These are phyloP conservation scores for Python bivittatus DNA, from an alignment of 2,113 vertebrate species.

Conservation along the genomic window DNA sequence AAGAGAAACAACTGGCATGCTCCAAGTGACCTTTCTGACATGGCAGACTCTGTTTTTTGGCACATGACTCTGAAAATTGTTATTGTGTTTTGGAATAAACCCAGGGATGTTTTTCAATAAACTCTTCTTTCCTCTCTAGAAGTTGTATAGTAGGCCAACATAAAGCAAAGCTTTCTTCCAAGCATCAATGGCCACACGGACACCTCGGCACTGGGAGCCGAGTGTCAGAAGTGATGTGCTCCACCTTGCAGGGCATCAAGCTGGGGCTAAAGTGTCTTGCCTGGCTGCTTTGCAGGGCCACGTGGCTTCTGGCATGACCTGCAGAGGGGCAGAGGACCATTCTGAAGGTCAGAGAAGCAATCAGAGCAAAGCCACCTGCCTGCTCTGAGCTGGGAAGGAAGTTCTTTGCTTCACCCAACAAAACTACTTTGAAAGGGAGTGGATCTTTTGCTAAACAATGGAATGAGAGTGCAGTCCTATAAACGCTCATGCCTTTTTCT, in stretches of 20 bases:
- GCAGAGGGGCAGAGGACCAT: not conserved
- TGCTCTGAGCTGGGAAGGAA: not conserved
- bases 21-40: too few species aligned
- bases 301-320: not conserved
- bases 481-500: too few species aligned
- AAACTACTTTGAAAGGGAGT: not conserved
- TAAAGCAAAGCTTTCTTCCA: not conserved
- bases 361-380: not conserved
- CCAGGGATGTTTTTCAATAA: not conserved
- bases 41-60: not conserved
- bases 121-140: not conserved
- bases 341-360: not conserved
- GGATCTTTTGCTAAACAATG: not conserved
- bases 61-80: not conserved
- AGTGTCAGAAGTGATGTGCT: not conserved
- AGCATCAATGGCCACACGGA: not conserved
- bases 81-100: not conserved
- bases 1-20: too few species aligned
- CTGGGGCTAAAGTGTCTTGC: not conserved
- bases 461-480: not conserved
- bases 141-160: not conserved
- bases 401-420: not conserved
- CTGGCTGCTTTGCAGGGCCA: not conserved
- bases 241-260: not conserved
- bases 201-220: not conserved